These are phyloP conservation scores for Notiomystis cincta DNA, from an alignment of 2,113 vertebrate genomes.

Conservation along the genomic window DNA sequence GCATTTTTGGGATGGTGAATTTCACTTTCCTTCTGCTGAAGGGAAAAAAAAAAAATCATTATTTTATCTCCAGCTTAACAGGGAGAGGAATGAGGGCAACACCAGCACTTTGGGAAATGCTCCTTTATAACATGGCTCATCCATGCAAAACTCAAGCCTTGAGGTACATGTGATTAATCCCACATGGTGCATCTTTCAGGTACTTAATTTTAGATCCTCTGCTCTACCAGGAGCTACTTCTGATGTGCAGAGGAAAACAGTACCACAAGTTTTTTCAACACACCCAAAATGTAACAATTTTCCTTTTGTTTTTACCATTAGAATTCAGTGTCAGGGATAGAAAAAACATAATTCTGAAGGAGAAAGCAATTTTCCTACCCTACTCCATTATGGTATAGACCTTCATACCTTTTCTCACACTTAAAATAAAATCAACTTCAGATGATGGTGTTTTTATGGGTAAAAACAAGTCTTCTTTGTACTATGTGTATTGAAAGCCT, in stretches of 20 bases:
- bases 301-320: neutral
- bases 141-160: neutral
- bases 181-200: neutral
- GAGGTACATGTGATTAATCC: neutral
- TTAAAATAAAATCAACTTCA: neutral
- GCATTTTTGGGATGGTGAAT: neutral
- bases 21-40: neutral
- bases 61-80: neutral
- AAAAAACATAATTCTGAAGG: neutral
- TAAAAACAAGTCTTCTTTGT: neutral
- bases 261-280: neutral
- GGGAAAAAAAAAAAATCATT: neutral
- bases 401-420: neutral
- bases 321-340: neutral
- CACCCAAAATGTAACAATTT: neutral
- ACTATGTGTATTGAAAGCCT: neutral
- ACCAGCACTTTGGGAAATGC: neutral
- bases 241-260: neutral
- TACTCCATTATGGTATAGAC: neutral
- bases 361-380: neutral
- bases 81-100: neutral
- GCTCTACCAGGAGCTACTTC: neutral
- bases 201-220: neutral
- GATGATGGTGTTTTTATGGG: neutral
- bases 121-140: neutral